Conservation (phyloP, 2,113 vertebrate genomes). For the Corythornis cristatus region DNA sequence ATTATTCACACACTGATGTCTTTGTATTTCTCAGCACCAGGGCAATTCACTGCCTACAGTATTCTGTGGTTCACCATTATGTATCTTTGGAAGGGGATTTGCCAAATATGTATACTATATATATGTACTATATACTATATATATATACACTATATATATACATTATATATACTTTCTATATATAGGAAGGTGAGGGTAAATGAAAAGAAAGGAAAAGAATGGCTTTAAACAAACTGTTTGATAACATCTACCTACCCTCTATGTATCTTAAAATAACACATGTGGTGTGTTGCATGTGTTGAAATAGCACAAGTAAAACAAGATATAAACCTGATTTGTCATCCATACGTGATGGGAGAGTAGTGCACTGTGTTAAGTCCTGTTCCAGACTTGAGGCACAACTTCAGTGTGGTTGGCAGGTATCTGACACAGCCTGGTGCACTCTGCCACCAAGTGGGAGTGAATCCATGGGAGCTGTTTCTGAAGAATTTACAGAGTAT, state of each 20-base stretch:
- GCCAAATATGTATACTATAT: too few relatives aligned
- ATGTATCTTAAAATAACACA: not conserved
- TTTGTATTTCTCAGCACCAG: not conserved
- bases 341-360: rapidly evolving
- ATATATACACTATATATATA: too few relatives aligned
- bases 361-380: not conserved
- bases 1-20: not conserved
- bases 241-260: not conserved
- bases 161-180: too few relatives aligned
- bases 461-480: not conserved
- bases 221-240: not conserved
- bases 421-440: not conserved
- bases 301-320: not conserved
- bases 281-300: not conserved
- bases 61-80: not conserved
- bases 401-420: rapidly evolving
- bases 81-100: not conserved
- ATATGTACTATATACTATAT: too few relatives aligned
- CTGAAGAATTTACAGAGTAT: not conserved
- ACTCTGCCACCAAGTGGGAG: not conserved
- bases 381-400: not conserved
- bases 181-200: not conserved
- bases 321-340: rapidly evolving
- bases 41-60: not conserved
- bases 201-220: not conserved